Percentiles rank a stretch among this genome's conserved stretches.
phyloP scores from a whole-genome alignment of 2,113 vertebrate species.

The Pomatorhinus ruficollis region DNA sequence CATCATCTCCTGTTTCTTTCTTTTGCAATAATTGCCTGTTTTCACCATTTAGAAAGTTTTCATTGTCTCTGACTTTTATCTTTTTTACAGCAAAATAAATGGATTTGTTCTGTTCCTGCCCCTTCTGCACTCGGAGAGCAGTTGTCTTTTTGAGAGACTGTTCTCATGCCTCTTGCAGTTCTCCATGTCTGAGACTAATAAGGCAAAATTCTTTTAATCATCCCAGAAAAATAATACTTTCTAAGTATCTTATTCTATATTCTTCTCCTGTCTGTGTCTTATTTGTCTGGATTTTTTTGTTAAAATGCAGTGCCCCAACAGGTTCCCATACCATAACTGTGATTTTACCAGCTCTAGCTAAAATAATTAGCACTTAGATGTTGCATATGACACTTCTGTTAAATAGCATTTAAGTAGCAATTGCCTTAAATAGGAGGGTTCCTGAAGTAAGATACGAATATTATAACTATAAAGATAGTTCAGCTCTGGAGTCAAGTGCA shows the following conservation, averaged over 20 bases:
- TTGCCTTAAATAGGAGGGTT: neutral
- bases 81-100: neutral
- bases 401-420: neutral
- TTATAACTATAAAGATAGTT: neutral
- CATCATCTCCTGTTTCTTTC: neutral
- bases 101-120: neutral
- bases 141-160: neutral
- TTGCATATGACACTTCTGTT: neutral
- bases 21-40: neutral
- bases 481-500: neutral
- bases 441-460: conserved; percentile 3
- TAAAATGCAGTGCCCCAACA: neutral
- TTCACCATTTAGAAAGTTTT: neutral
- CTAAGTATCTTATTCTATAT: neutral
- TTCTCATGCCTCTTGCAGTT: neutral
- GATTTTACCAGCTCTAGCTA: neutral
- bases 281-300: neutral
- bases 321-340: neutral
- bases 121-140: neutral
- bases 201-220: neutral
- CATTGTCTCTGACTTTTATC: neutral
- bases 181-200: neutral
- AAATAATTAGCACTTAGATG: neutral
- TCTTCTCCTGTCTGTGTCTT: neutral
- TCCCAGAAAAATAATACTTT: neutral